Evolutionary conservation across 2,888 invertebrate genomes (phyloP).

Genomic region (Lepeophtheirus nordmannii): DNA sequence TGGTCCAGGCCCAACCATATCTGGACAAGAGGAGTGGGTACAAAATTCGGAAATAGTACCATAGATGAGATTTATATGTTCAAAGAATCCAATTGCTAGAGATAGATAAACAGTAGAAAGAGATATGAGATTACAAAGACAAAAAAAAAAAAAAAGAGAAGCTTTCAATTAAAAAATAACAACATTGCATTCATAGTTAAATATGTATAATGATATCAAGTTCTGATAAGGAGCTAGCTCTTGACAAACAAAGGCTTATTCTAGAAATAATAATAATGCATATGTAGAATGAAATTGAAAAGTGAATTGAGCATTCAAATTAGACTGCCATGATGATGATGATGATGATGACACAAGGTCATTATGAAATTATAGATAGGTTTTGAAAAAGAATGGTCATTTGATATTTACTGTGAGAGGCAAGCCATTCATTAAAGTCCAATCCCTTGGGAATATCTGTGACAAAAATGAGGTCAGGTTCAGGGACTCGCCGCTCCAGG

Average conservation of each 20-base stretch:
- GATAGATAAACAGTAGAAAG: conserved; percentile 43
- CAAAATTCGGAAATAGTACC: conserved; percentile 98
- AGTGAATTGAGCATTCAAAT: too few relatives aligned
- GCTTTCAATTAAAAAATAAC: too few relatives aligned
- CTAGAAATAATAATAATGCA: too few relatives aligned
- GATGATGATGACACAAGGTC: too few relatives aligned
- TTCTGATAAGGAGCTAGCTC: conserved; percentile 1
- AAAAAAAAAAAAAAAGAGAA: too few relatives aligned
- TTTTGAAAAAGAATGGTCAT: too few relatives aligned
- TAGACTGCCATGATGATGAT: too few relatives aligned
- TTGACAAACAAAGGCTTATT: not conserved
- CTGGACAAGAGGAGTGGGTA: conserved; percentile 82
- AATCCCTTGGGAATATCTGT: conserved; percentile 86
- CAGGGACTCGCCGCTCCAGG: conserved; percentile 79
- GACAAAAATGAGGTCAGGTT: conserved; percentile 80
- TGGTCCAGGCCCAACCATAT: conserved; percentile 91
- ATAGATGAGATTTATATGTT: conserved; percentile 95
- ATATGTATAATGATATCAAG: not conserved
- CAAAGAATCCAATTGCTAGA: conserved; percentile 87
- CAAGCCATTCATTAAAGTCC: conserved; percentile 98
- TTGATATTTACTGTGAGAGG: conserved; percentile 70
- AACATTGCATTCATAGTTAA: not conserved
- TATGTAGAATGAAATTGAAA: too few relatives aligned
- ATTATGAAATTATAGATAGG: too few relatives aligned
- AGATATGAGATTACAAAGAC: conserved; percentile 12